A percentile compares a stretch with the other conserved stretches of the same genome.
phyloP scores from a whole-genome alignment of 2,888 invertebrate species.

The Drosophila histrio region DNA sequence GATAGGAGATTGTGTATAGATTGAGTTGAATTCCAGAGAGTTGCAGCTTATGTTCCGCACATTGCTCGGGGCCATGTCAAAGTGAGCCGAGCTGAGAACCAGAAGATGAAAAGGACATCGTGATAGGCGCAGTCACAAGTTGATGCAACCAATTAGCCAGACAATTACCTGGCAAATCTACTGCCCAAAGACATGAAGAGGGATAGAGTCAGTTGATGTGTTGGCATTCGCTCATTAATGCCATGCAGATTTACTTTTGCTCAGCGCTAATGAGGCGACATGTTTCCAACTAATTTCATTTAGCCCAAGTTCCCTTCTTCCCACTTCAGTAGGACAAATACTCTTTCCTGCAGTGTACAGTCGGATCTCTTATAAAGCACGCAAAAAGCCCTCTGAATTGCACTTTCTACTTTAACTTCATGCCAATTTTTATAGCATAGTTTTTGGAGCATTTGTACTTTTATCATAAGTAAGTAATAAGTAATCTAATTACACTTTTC shows the following conservation, averaged over 20 bases:
- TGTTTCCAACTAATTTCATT: conserved; percentile 49
- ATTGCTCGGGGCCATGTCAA: conserved; percentile 5
- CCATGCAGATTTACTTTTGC: conserved; percentile 52
- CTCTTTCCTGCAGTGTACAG: background rate
- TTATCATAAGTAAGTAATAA: no score
- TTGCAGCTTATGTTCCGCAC: background rate
- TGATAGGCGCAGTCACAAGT: conserved; percentile 34
- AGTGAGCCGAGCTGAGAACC: background rate
- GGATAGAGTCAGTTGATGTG: conserved; percentile 12
- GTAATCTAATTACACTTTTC: no score
- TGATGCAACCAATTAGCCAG: conserved; percentile 70
- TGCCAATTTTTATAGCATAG: background rate
- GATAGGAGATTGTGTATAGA: background rate
- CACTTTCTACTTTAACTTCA: background rate
- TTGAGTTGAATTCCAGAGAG: background rate
- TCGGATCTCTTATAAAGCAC: background rate
- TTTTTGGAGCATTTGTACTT: no score
- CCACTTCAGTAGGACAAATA: background rate
- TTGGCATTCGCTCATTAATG: conserved; percentile 48
- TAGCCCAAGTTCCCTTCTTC: background rate
- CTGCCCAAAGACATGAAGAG: background rate
- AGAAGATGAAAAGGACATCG: conserved; percentile 23
- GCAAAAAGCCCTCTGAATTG: no score
- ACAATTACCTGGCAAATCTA: conserved; percentile 53
- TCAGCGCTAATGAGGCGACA: conserved; percentile 63